Conservation (phyloP, 2,113 vertebrate genomes). For the Pelecanus crispus region DNA sequence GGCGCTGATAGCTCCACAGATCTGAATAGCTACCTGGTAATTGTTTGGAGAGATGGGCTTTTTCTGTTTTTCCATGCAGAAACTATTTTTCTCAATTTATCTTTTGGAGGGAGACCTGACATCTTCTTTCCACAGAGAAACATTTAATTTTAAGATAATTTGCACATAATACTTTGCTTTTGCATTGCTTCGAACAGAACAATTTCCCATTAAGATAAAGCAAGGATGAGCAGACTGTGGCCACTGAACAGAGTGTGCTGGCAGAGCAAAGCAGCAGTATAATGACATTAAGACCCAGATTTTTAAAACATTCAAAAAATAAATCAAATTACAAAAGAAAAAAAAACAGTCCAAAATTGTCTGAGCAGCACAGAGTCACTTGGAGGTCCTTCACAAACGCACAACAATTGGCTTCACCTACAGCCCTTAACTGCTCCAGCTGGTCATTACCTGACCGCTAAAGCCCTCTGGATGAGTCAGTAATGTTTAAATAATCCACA, state of each 20-base stretch:
- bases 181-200: neutral
- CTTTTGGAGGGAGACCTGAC: neutral
- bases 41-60: neutral
- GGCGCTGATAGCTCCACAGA: neutral
- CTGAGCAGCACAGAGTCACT: neutral
- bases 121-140: slow-evolving; percentile 29
- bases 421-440: slow-evolving; percentile 19
- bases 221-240: slow-evolving; percentile 20
- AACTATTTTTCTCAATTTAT: neutral
- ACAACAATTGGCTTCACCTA: slow-evolving; percentile 24
- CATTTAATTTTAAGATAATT: slow-evolving; percentile 7
- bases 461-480: neutral
- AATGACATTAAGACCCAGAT: slow-evolving; percentile 27
- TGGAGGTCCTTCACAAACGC: slow-evolving; percentile 22
- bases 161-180: neutral
- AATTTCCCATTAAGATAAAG: slow-evolving; percentile 37
- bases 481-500: slow-evolving; percentile 34
- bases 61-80: neutral
- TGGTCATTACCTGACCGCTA: slow-evolving; percentile 42
- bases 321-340: slow-evolving; percentile 20
- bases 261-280: slow-evolving; percentile 7
- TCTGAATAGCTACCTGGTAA: neutral
- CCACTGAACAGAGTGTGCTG: slow-evolving; percentile 42
- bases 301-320: slow-evolving; percentile 48
- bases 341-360: neutral